These are phyloP conservation scores for Hypselothyrea guttata DNA, from an alignment of 2,888 invertebrate genomes.

Conservation along the genomic window DNA sequence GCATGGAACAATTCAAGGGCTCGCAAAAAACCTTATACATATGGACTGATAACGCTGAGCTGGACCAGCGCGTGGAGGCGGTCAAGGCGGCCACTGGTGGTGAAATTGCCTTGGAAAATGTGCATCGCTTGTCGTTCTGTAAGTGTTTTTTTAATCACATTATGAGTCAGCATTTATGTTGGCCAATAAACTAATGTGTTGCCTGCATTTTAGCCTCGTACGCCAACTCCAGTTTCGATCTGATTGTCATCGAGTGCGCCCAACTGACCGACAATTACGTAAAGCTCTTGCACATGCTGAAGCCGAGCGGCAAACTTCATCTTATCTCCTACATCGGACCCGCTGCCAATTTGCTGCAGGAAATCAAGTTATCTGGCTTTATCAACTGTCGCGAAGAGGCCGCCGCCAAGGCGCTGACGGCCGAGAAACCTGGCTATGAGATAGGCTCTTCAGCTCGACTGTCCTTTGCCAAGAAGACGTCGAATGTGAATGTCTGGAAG, in stretches of 20 bases:
- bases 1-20: constrained; percentile 81
- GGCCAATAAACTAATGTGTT: constrained; percentile 10
- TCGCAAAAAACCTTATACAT: constrained; percentile 84
- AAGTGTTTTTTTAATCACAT: constrained; percentile 76
- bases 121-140: constrained; percentile 85
- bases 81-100: constrained; percentile 83
- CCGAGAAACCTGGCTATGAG: constrained; percentile 88
- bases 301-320: constrained; percentile 85
- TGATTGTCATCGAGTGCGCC: constrained; percentile 83
- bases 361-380: constrained; percentile 87
- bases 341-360: constrained; percentile 82
- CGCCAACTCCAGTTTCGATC: constrained; percentile 85
- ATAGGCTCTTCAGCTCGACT: constrained; percentile 86
- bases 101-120: constrained; percentile 85
- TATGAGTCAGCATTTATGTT: constrained; percentile 7
- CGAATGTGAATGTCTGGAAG: constrained; percentile 87
- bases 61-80: constrained; percentile 84
- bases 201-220: constrained; percentile 83
- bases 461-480: constrained; percentile 76
- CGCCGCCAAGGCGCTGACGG: constrained; percentile 80
- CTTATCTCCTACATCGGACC: constrained; percentile 82
- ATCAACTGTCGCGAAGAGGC: constrained; percentile 75
- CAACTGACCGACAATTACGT: constrained; percentile 83
- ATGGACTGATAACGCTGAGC: constrained; percentile 84
- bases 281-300: constrained; percentile 85